phyloP scores from a whole-genome alignment of 2,888 invertebrate species.

The Philopedon plagiatum region DNA sequence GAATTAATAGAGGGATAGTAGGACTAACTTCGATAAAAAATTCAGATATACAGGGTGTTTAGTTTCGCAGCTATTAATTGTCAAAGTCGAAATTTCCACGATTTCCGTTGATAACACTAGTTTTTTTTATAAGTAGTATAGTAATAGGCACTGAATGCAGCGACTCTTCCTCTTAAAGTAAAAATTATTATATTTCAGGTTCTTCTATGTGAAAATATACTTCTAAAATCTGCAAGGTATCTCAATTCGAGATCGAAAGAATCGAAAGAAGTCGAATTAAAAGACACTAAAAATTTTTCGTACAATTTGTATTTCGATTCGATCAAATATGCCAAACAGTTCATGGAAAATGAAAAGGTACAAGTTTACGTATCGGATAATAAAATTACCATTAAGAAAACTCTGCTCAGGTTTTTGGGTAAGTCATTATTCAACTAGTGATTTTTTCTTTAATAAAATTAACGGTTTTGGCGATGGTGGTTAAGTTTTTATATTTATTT shows the following conservation, averaged over 20 bases:
- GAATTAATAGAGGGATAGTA: too few relatives aligned
- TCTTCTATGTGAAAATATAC: slow-evolving; percentile 52
- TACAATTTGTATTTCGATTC: slow-evolving; percentile 60
- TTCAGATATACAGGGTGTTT: too few relatives aligned
- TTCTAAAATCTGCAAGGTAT: slow-evolving; percentile 54
- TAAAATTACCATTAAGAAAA: slow-evolving; percentile 58
- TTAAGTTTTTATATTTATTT: too few relatives aligned
- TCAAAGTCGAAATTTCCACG: too few relatives aligned
- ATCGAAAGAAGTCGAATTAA: slow-evolving; percentile 57
- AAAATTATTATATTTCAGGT: slow-evolving; percentile 34
- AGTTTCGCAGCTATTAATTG: too few relatives aligned
- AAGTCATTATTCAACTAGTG: slow-evolving; percentile 63
- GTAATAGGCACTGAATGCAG: too few relatives aligned
- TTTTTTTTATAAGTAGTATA: too few relatives aligned
- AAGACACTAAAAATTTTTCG: slow-evolving; percentile 53
- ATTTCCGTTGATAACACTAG: too few relatives aligned
- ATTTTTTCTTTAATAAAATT: too few relatives aligned
- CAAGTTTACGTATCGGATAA: slow-evolving; percentile 51
- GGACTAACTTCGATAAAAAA: too few relatives aligned
- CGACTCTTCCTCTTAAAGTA: too few relatives aligned
- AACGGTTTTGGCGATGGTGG: too few relatives aligned
- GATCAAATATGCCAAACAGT: slow-evolving; percentile 60
- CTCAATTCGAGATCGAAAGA: slow-evolving; percentile 52
- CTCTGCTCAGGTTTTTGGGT: slow-evolving; percentile 76
- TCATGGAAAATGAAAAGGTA: slow-evolving; percentile 57